Conservation (phyloP, 2,113 vertebrate species). For the Myrmecobius fasciatus region DNA sequence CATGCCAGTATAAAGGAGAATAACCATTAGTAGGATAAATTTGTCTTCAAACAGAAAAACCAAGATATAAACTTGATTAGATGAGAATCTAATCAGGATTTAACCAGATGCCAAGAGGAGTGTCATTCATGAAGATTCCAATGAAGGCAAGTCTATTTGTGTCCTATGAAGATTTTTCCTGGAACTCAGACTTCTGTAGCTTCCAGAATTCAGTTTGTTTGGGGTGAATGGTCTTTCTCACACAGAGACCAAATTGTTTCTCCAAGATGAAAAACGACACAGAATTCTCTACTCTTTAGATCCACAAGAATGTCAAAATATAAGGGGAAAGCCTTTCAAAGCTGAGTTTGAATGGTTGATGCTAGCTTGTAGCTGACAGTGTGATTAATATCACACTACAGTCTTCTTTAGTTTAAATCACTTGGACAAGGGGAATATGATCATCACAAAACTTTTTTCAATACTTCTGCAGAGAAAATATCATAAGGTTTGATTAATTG, state of each 20-base stretch:
- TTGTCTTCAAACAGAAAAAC: neutral
- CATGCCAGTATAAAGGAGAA: neutral
- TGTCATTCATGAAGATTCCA: neutral
- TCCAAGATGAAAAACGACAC: conserved; percentile 18
- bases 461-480: conserved; percentile 23
- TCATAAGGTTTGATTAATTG: neutral
- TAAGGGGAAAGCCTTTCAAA: conserved; percentile 24
- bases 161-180: neutral
- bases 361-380: neutral
- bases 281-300: neutral
- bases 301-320: neutral
- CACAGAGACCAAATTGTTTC: neutral
- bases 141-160: neutral
- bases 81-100: neutral
- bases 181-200: neutral
- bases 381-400: neutral
- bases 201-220: neutral
- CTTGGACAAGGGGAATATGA: neutral
- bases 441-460: neutral
- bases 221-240: neutral
- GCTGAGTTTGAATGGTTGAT: neutral
- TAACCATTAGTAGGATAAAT: neutral
- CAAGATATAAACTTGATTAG: neutral
- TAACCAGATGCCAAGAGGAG: conserved; percentile 15
- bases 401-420: neutral